Evolutionary conservation across 2,113 vertebrate genomes (phyloP).

Genomic region (Rhadina sibilatrix): DNA sequence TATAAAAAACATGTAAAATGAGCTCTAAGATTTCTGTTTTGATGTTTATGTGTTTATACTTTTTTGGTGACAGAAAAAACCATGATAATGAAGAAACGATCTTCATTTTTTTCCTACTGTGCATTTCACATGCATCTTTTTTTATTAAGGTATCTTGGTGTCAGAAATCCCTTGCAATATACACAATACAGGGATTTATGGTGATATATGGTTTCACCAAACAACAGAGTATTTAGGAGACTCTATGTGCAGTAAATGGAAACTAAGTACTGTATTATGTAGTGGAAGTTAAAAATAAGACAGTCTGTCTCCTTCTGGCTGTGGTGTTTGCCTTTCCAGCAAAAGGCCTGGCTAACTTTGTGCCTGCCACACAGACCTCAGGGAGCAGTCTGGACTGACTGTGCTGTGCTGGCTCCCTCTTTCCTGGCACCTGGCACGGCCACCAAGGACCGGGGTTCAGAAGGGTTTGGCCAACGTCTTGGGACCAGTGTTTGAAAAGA

Average conservation of each 20-base stretch:
- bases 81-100: neutral
- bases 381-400: neutral
- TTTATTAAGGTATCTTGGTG: neutral
- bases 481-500: neutral
- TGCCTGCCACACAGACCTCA: neutral
- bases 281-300: neutral
- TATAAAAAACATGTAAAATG: conserved; percentile 29
- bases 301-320: neutral
- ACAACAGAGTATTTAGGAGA: neutral
- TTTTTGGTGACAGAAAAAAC: neutral
- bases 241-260: neutral
- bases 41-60: neutral
- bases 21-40: neutral
- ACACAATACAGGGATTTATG: neutral
- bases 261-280: neutral
- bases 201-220: neutral
- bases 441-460: rapidly evolving
- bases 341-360: neutral
- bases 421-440: neutral
- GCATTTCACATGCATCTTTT: neutral
- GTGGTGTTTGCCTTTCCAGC: neutral
- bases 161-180: conserved; percentile 29
- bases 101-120: neutral
- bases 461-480: neutral
- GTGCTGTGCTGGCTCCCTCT: neutral